These are phyloP conservation scores for Adelognathus sp. DNA, from an alignment of 2,888 invertebrate genomes.

Conservation along the genomic window DNA sequence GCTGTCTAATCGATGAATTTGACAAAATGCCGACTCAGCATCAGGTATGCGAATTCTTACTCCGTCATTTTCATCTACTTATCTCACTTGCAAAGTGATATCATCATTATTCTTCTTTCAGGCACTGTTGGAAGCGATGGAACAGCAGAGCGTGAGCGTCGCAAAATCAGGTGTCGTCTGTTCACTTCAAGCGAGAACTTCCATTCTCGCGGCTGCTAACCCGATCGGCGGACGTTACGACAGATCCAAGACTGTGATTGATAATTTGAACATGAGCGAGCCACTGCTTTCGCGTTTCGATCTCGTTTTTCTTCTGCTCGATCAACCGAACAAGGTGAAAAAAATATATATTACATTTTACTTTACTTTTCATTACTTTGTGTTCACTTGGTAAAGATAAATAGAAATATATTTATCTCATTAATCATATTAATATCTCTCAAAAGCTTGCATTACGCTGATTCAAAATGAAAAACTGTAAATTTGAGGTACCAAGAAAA, in stretches of 20 bases:
- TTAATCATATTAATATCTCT: too few species aligned
- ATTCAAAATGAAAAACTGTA: too few species aligned
- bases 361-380: too few species aligned
- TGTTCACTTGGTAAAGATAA: too few species aligned
- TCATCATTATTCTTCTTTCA: conserved; percentile 74
- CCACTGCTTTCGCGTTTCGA: conserved; percentile 96
- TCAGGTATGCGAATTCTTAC: conserved; percentile 81
- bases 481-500: too few species aligned
- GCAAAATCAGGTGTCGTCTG: conserved; percentile 95
- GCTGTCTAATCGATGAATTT: conserved; percentile 97
- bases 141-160: conserved; percentile 94
- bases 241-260: conserved; percentile 91
- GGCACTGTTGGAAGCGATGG: conserved; percentile 96
- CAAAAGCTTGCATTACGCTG: too few species aligned
- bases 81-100: too few species aligned
- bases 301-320: conserved; percentile 94
- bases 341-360: too few species aligned
- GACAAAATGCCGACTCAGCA: conserved; percentile 94
- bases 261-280: conserved; percentile 93
- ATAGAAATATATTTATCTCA: too few species aligned
- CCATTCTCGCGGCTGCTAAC: conserved; percentile 96
- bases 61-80: neutral
- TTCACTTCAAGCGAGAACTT: conserved; percentile 90
- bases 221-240: conserved; percentile 95
- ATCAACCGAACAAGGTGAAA: conserved; percentile 93